Percentiles rank a stretch among this genome's conserved stretches.
Evolutionary conservation across 2,113 vertebrate species (phyloP).

Genomic region (Rhinichthys klamathensis): DNA sequence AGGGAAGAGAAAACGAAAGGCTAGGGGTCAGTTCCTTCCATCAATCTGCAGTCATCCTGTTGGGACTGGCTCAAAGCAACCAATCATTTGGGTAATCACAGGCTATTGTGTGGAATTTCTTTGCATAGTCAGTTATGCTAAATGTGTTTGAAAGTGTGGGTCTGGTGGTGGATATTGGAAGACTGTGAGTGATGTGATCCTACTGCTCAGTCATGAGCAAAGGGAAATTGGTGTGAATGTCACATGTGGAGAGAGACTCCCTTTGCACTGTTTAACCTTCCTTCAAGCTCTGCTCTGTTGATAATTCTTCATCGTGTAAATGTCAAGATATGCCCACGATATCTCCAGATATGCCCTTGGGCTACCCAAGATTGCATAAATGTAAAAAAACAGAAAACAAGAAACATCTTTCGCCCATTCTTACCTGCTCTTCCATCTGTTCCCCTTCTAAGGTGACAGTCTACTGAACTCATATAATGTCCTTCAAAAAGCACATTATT

Average conservation of each 20-base stretch:
- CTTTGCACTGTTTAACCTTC: slow-evolving; percentile 22
- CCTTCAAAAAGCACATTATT: slow-evolving; percentile 43
- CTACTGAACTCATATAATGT: slow-evolving; percentile 31
- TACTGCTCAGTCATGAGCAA: slow-evolving; percentile 18
- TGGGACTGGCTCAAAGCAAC: slow-evolving; percentile 33
- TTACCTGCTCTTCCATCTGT: not conserved
- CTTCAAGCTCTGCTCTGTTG: not conserved
- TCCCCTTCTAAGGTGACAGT: slow-evolving; percentile 21
- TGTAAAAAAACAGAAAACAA: not conserved
- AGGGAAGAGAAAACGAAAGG: slow-evolving; percentile 13
- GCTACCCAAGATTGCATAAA: slow-evolving; percentile 25
- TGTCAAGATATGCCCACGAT: slow-evolving; percentile 44
- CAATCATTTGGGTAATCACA: slow-evolving; percentile 40
- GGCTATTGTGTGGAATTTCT: slow-evolving; percentile 48
- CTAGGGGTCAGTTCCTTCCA: slow-evolving; percentile 39
- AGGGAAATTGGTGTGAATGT: not conserved
- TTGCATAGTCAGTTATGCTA: slow-evolving; percentile 21
- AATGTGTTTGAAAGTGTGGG: slow-evolving; percentile 41
- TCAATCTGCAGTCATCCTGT: slow-evolving; percentile 48
- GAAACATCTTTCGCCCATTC: not conserved
- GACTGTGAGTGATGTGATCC: slow-evolving; percentile 8
- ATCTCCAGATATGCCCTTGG: slow-evolving; percentile 27
- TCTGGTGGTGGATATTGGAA: slow-evolving; percentile 10
- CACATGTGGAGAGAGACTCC: slow-evolving; percentile 14
- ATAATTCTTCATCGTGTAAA: slow-evolving; percentile 32